Conservation (phyloP, 1,140 invertebrate genomes). For the Rhynchophorus ferrugineus region DNA sequence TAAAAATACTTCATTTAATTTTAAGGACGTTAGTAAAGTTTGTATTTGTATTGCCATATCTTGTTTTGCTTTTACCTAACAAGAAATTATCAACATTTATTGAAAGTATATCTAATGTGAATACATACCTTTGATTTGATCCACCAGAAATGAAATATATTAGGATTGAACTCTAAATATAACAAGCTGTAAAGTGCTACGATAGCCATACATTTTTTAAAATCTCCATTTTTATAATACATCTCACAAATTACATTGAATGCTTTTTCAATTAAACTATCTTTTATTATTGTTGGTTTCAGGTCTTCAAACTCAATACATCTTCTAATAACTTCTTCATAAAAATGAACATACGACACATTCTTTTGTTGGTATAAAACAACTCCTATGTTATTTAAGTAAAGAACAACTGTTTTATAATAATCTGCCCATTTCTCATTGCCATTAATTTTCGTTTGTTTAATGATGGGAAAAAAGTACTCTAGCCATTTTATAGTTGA, state of each 20-base stretch:
- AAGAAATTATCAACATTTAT: too few species aligned
- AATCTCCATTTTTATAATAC: background rate
- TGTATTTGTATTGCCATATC: background rate
- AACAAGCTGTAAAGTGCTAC: slow-evolving; percentile 14
- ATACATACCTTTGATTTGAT: slow-evolving; percentile 12
- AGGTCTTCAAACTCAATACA: slow-evolving; percentile 7
- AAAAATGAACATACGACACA: background rate
- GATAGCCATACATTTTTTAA: slow-evolving; percentile 2
- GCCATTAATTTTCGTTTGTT: slow-evolving; percentile 4
- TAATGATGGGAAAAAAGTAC: slow-evolving; percentile 1
- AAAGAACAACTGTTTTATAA: background rate
- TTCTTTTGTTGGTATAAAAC: slow-evolving; percentile 2
- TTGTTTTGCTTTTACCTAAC: background rate
- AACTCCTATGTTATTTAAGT: slow-evolving; percentile 9
- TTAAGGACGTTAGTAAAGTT: background rate
- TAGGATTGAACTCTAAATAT: slow-evolving; percentile 2
- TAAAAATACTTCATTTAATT: background rate
- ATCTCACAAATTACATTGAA: slow-evolving; percentile 7
- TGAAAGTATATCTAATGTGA: too few species aligned
- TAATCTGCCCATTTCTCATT: slow-evolving; percentile 5
- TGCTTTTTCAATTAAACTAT: background rate
- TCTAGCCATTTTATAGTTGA: background rate
- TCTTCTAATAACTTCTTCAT: slow-evolving; percentile 2
- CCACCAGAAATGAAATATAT: slow-evolving; percentile 13
- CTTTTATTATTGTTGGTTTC: background rate